Conservation (phyloP, 1,140 invertebrate species). For the Bombus haemorrhoidalis region DNA sequence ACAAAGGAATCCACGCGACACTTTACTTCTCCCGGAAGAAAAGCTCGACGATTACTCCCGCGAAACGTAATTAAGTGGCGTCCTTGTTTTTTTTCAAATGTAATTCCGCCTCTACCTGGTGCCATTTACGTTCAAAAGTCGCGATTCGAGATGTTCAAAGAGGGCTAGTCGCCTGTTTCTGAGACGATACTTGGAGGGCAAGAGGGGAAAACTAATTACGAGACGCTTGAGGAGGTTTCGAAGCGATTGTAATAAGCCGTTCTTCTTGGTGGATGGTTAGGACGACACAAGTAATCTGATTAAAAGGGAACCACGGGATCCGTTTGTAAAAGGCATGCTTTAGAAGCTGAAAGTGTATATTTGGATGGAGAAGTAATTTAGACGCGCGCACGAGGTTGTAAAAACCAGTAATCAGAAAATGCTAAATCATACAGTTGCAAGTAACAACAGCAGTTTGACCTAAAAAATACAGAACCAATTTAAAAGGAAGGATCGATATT, state of each 20-base stretch:
- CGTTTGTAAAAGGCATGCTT: not conserved
- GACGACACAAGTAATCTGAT: conserved; percentile 2
- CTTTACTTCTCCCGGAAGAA: not conserved
- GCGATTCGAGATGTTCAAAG: too few species aligned
- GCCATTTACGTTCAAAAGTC: not conserved
- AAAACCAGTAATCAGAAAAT: too few species aligned
- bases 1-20: conserved; percentile 5
- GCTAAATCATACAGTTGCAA: too few species aligned
- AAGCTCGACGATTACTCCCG: conserved; percentile 7
- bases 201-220: not conserved
- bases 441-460: not conserved
- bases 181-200: not conserved
- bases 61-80: conserved; percentile 13
- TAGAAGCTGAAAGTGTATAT: not conserved
- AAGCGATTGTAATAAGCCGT: not conserved
- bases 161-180: not conserved
- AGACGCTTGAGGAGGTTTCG: not conserved
- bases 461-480: not conserved
- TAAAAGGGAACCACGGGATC: not conserved
- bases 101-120: not conserved
- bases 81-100: not conserved
- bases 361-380: not conserved
- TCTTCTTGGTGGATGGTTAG: not conserved
- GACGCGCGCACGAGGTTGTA: too few species aligned
- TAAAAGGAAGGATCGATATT: too few species aligned